phyloP scores from a whole-genome alignment of 53 echinoderm and acorn worm species.

The Astropecten irregularis region DNA sequence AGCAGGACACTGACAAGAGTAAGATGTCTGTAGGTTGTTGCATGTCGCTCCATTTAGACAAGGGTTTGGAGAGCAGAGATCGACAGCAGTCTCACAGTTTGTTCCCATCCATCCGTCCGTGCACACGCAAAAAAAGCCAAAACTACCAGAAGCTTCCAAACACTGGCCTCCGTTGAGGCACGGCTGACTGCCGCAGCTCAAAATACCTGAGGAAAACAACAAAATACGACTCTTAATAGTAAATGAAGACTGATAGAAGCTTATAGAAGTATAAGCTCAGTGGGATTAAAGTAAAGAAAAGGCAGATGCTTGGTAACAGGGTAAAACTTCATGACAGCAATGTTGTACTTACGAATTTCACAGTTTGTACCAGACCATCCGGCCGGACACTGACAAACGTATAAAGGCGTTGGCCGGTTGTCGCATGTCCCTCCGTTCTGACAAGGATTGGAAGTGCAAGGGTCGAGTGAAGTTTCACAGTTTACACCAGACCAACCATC shows the following conservation, averaged over 20 bases:
- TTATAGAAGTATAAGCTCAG: too few relatives aligned
- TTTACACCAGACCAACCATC: neutral
- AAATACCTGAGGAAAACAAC: neutral
- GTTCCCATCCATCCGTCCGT: constrained; percentile 34
- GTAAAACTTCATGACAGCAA: too few relatives aligned
- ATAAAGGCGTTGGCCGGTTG: neutral
- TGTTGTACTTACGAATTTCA: constrained; percentile 61
- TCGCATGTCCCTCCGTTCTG: neutral
- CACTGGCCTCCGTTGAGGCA: constrained; percentile 27
- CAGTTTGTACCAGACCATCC: constrained; percentile 65
- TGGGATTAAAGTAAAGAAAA: too few relatives aligned
- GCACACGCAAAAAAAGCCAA: constrained; percentile 33
- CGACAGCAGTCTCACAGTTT: constrained; percentile 37
- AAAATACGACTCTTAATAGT: neutral
- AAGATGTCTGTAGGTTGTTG: neutral
- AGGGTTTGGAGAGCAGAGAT: neutral
- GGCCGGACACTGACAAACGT: constrained; percentile 57
- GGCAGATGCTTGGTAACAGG: too few relatives aligned
- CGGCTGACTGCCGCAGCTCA: constrained; percentile 9
- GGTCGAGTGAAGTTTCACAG: constrained; percentile 26
- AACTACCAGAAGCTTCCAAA: neutral
- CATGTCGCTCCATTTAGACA: constrained; percentile 32
- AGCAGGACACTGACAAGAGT: constrained; percentile 57
- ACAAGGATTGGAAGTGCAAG: constrained; percentile 13
- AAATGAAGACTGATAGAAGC: too few relatives aligned